Base-by-base conservation (phyloP, 2,888 invertebrate genomes). In the Labia minor region DNA sequence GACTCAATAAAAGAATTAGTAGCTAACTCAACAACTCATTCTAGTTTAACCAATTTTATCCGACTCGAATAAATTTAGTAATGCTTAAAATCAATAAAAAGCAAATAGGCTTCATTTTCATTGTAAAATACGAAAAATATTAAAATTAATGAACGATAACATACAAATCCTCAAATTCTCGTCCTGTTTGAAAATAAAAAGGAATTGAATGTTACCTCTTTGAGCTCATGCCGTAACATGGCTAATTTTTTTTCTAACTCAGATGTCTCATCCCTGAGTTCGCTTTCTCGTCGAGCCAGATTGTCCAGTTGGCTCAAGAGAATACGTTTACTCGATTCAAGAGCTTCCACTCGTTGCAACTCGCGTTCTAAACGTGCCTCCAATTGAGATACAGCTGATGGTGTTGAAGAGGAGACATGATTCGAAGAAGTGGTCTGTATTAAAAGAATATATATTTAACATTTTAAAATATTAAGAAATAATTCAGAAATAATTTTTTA, bases 241-340 rank as follows among this genome's bases (percentile, higher is more conserved):
- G 94, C 91, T 73, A 94, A 77, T 74, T 89, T 90, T 76, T 92
- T 92, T 77, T 97, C 95, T 68, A 91, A 86, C 70, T 89, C 88
- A 26, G 87, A 85, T 69, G 89, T 84, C 73, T 95, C 89, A 74
- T 90, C 87, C 72, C 90, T 85, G 73, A 89, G 80, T 73, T 89
- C 86, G 66, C 84, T 81, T 78, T 96, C 95, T 62, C 89, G 83
- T 74, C 87, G 86, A 14, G 87, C 85, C 71, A 90, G 81, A 72
- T 85, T 82, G 73, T 93, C 92, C 71, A 94, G 80, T 78, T 94
- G 91, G 72, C 83, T 81, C 73, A 88, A 82, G 69, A 93, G 79
- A 64, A 83, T 81, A 65, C 85, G 84, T 75, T 91, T 88, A 74
- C 89, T 87, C 67, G 85, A 85, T 76, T 92, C 91, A 72, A 93